Evolutionary conservation across 2,888 invertebrate species (phyloP).

Genomic region (Acanthosepion esculentum): DNA sequence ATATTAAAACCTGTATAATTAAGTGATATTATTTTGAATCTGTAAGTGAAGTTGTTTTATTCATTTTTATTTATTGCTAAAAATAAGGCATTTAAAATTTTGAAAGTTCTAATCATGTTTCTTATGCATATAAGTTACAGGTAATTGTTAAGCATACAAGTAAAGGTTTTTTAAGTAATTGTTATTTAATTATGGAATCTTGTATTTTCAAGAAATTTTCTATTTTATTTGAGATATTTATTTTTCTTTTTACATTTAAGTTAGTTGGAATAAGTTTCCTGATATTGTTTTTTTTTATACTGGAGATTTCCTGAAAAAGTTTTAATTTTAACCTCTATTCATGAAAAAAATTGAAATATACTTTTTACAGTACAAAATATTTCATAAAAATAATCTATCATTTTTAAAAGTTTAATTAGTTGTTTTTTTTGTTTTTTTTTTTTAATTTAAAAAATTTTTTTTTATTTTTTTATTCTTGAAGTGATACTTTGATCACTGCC

Average conservation of each 20-base stretch:
- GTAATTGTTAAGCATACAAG: neutral
- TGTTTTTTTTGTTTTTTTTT: neutral
- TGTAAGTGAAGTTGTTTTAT: neutral
- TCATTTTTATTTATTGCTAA: neutral
- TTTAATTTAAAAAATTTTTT: too few species aligned
- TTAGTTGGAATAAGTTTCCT: neutral
- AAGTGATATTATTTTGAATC: neutral
- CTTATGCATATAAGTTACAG: neutral
- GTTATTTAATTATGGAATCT: neutral
- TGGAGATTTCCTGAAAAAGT: too few species aligned
- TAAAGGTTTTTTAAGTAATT: neutral
- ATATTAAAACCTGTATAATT: slow-evolving; percentile 7
- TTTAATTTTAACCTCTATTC: neutral
- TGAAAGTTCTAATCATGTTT: neutral
- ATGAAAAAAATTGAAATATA: neutral
- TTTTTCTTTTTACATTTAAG: neutral
- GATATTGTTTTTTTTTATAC: neutral
- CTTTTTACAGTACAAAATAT: neutral
- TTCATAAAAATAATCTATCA: neutral
- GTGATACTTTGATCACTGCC: slow-evolving; percentile 14
- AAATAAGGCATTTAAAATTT: neutral
- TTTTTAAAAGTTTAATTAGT: neutral
- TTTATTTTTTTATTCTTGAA: neutral
- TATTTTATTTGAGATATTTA: neutral
- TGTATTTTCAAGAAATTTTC: neutral